Evolutionary conservation across 2,888 invertebrate species (phyloP).

Genomic region (Amiota communis): DNA sequence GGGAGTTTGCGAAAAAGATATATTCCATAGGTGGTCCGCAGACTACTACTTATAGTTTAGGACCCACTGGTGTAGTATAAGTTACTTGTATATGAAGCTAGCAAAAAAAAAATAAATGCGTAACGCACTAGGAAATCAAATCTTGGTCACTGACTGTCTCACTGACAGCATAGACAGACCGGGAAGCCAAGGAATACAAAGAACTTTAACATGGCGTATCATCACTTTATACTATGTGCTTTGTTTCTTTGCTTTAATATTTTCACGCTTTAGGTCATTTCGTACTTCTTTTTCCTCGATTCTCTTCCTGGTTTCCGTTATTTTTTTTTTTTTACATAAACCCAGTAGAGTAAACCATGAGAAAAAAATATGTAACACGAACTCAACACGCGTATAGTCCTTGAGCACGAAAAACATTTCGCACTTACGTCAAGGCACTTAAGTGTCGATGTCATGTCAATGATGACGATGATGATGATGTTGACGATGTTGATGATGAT

Average conservation of each 20-base stretch:
- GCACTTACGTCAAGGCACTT: conserved; percentile 50
- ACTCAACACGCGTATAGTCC: conserved; percentile 51
- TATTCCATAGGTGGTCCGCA: too few species aligned
- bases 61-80: too few species aligned
- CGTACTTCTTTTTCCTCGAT: background rate
- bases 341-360: background rate
- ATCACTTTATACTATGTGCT: background rate
- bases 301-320: too few species aligned
- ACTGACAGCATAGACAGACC: too few species aligned
- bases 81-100: too few species aligned
- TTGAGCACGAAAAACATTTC: conserved; percentile 56
- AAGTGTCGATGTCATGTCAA: conserved; percentile 61
- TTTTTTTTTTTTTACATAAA: background rate
- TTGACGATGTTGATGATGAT: background rate
- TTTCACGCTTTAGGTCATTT: background rate
- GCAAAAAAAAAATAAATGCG: too few species aligned
- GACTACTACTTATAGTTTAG: too few species aligned
- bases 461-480: conserved; percentile 29
- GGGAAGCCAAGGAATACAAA: too few species aligned
- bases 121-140: too few species aligned
- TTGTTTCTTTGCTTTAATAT: background rate
- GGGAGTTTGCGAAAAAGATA: too few species aligned
- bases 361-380: conserved; percentile 5
- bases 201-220: background rate
- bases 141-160: too few species aligned